phyloP scores from a whole-genome alignment of 2,888 invertebrate genomes.

The Volucella zonaria region DNA sequence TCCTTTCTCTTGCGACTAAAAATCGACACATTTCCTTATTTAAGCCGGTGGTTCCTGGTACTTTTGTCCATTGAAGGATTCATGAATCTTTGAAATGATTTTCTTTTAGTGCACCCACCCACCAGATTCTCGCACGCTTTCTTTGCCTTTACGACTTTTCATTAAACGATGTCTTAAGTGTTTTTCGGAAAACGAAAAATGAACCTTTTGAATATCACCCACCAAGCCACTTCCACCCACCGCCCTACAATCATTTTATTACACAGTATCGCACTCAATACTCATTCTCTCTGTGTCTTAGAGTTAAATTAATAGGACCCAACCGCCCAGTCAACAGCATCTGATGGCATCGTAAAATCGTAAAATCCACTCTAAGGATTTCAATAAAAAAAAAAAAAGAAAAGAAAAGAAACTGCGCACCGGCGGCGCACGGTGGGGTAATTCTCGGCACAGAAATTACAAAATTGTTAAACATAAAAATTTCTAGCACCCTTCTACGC shows the following conservation, averaged over 20 bases:
- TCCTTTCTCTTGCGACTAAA: slow-evolving; percentile 33
- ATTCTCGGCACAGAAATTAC: slow-evolving; percentile 69
- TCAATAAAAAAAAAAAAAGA: slow-evolving; percentile 34
- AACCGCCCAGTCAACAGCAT: slow-evolving; percentile 67
- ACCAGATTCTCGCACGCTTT: slow-evolving; percentile 12
- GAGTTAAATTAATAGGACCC: slow-evolving; percentile 54
- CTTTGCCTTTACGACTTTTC: slow-evolving; percentile 63
- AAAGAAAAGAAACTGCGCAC: slow-evolving; percentile 54
- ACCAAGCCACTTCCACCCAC: too few species aligned
- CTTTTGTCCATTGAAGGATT: slow-evolving; percentile 33
- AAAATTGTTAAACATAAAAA: slow-evolving; percentile 73
- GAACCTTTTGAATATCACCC: slow-evolving; percentile 67
- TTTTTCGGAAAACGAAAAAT: slow-evolving; percentile 33
- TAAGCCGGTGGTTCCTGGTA: slow-evolving; percentile 17
- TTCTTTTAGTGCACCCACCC: slow-evolving; percentile 47
- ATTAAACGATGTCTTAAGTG: slow-evolving; percentile 65
- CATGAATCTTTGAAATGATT: slow-evolving; percentile 35
- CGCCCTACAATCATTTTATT: slow-evolving; percentile 54
- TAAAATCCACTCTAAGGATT: slow-evolving; percentile 68
- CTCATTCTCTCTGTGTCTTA: background rate
- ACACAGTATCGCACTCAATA: slow-evolving; percentile 13
- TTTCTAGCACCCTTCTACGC: slow-evolving; percentile 40
- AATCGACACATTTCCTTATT: slow-evolving; percentile 34
- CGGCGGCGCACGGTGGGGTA: slow-evolving; percentile 34
- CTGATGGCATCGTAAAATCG: slow-evolving; percentile 70